Percentiles rank a stretch among this genome's conserved stretches.
Evolutionary conservation across 2,113 vertebrate species (phyloP).

Genomic region (Leptocoma aspasia): DNA sequence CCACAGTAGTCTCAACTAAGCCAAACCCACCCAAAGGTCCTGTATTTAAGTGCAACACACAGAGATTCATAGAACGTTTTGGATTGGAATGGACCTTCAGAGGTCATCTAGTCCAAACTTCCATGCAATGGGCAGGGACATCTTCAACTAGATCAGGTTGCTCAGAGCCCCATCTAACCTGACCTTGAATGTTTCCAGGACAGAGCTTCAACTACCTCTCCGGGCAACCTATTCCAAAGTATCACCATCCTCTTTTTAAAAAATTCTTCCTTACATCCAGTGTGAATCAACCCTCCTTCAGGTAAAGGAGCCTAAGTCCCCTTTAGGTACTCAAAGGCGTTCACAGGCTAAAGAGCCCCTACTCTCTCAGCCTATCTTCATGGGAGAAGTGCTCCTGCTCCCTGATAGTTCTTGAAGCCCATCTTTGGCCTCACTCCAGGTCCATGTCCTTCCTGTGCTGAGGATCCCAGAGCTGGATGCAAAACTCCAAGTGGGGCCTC

Average conservation of each 20-base stretch:
- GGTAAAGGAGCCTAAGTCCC: not conserved
- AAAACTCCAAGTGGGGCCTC: not conserved
- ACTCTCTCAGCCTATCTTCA: not conserved
- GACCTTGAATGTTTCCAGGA: not conserved
- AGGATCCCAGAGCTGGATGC: not conserved
- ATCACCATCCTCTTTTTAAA: not conserved
- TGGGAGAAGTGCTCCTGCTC: not conserved
- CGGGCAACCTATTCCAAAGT: accelerated
- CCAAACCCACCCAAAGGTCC: not conserved
- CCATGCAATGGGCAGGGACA: not conserved
- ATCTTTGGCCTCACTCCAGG: not conserved
- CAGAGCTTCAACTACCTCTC: not conserved
- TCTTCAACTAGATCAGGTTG: not conserved
- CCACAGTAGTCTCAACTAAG: not conserved
- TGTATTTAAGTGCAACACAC: not conserved
- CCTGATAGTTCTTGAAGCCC: not conserved
- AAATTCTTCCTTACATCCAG: not conserved
- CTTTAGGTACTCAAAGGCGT: not conserved
- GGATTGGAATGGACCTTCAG: not conserved
- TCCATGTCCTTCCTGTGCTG: not conserved
- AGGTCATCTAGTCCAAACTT: not conserved
- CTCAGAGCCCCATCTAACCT: not conserved
- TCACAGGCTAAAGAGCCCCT: not conserved
- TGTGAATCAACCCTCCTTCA: not conserved
- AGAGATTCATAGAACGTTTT: not conserved